phyloP scores from a whole-genome alignment of 1,140 invertebrate genomes.

The Drosophila dunni region DNA sequence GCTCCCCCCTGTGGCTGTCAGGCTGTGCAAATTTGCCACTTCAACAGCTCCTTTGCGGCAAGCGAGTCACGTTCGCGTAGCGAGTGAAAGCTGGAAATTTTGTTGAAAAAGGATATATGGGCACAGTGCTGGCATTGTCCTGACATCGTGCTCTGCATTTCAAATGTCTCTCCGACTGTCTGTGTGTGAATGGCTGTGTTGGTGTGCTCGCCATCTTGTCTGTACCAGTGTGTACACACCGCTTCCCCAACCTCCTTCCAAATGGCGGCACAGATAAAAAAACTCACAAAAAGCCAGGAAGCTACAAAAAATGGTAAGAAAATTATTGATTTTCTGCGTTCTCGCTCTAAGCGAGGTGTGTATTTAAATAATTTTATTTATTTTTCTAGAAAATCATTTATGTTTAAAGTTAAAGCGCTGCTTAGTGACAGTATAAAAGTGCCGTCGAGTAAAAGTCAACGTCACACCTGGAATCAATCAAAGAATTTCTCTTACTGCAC shows the following conservation, averaged over 20 bases:
- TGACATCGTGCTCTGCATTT: conserved; percentile 65
- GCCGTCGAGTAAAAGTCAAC: no score
- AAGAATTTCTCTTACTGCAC: conserved; percentile 26
- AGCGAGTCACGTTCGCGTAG: conserved; percentile 74
- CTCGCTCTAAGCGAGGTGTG: conserved; percentile 8
- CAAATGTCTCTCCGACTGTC: conserved; percentile 41
- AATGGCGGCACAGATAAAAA: conserved; percentile 59
- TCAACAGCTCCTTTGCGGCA: conserved; percentile 84
- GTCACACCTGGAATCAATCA: conserved; percentile 40
- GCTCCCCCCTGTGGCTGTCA: neutral
- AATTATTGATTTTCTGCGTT: conserved; percentile 63
- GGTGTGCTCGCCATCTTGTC: conserved; percentile 66
- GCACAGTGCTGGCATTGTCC: conserved; percentile 75
- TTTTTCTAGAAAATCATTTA: no score
- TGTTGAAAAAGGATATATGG: conserved; percentile 81
- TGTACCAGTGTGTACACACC: conserved; percentile 32
- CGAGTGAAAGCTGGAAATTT: conserved; percentile 81
- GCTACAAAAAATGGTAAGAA: conserved; percentile 22
- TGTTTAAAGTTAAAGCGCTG: no score
- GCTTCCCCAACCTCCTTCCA: conserved; percentile 33
- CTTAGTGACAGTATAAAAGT: no score
- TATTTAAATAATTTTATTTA: no score
- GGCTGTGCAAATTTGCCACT: conserved; percentile 84
- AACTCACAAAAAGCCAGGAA: conserved; percentile 32
- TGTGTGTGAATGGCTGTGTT: conserved; percentile 12